These are phyloP conservation scores for Tachuris rubrigastra DNA, from an alignment of 2,113 vertebrate genomes.

Conservation along the genomic window DNA sequence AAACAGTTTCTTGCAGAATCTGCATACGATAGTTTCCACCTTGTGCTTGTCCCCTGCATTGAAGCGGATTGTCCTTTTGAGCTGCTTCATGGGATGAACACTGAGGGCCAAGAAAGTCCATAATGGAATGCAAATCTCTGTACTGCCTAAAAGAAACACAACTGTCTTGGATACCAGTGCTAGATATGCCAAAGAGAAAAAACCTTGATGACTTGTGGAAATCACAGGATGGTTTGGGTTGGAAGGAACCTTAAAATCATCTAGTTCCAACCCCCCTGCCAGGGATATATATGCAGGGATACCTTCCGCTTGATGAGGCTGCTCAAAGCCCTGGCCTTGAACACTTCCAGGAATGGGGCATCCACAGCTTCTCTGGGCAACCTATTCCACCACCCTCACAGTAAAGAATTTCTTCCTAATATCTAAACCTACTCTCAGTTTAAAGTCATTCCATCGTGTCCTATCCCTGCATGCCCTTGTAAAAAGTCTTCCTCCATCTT, in stretches of 20 bases:
- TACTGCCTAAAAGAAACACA: not conserved
- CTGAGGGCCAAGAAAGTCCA: not conserved
- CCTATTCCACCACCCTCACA: not conserved
- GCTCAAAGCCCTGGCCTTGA: not conserved
- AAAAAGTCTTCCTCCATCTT: not conserved
- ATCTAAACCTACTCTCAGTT: not conserved
- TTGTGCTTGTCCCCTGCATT: not conserved
- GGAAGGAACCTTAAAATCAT: not conserved
- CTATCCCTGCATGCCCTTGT: not conserved
- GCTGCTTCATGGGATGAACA: not conserved
- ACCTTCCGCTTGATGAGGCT: not conserved
- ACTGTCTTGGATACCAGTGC: not conserved
- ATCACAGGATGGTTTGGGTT: not conserved
- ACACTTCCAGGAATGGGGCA: no score
- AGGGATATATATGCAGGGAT: not conserved
- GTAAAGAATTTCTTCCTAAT: not conserved
- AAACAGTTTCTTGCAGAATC: not conserved
- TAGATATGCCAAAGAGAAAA: not conserved
- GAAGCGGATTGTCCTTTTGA: not conserved
- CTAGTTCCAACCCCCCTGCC: not conserved
- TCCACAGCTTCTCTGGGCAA: not conserved
- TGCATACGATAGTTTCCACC: not conserved
- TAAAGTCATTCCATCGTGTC: not conserved
- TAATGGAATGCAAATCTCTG: not conserved
- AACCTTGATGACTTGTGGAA: not conserved